Evolutionary conservation across 2,113 vertebrate genomes (phyloP).

Genomic region (Syngnathus floridae): DNA sequence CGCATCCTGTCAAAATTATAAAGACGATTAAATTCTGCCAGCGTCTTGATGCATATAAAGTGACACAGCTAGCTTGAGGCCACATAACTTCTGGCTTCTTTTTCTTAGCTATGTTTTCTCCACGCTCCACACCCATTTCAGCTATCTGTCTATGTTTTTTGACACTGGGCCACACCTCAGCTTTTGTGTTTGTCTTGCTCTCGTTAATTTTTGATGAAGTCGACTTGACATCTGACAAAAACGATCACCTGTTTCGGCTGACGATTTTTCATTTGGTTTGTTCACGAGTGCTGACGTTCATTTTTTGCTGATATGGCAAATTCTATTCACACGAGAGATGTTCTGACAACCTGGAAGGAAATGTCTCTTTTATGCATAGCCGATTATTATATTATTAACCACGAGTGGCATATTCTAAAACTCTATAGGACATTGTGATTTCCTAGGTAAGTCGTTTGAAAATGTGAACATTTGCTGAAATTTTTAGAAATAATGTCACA

Average conservation of each 20-base stretch:
- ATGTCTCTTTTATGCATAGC: too few relatives aligned
- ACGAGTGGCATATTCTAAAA: too few relatives aligned
- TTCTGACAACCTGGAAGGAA: not conserved
- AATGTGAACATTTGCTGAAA: too few relatives aligned
- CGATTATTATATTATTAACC: too few relatives aligned
- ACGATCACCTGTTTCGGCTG: not conserved
- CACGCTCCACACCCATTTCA: conserved; percentile 30
- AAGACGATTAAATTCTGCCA: not conserved
- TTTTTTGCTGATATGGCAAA: conserved; percentile 22
- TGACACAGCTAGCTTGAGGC: conserved; percentile 1
- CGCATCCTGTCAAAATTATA: not conserved
- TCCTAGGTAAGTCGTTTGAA: too few relatives aligned
- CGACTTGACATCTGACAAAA: conserved; percentile 6
- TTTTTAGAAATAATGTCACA: too few relatives aligned
- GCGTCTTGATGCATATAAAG: not conserved
- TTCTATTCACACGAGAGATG: conserved; percentile 11
- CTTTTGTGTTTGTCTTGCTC: conserved; percentile 9
- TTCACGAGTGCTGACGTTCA: not conserved
- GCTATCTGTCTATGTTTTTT: conserved; percentile 37
- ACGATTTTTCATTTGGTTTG: not conserved
- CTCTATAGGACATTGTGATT: too few relatives aligned
- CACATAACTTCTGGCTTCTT: not conserved
- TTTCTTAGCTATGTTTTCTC: not conserved
- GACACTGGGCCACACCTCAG: conserved; percentile 37
- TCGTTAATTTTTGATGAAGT: conserved; percentile 4